Evolutionary conservation across 2,888 invertebrate genomes (phyloP).

Genomic region (Hipparchia sbordonii): DNA sequence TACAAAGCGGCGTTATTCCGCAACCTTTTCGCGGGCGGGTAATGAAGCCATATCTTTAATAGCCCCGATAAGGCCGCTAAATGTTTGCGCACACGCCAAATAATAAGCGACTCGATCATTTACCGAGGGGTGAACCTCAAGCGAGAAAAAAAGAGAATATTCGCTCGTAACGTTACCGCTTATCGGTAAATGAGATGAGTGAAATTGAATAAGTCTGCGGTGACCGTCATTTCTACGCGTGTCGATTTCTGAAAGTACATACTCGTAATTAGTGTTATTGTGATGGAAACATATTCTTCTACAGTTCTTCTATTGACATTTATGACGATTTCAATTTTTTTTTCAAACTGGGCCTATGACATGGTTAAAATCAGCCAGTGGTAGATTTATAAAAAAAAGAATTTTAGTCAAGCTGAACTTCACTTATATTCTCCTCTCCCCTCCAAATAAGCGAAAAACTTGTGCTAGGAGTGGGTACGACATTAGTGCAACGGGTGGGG

Average conservation of each 20-base stretch:
- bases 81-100: slow-evolving; percentile 82
- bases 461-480: too few species aligned
- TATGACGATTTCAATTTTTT: too few species aligned
- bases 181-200: slow-evolving; percentile 67
- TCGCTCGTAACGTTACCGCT: slow-evolving; percentile 55
- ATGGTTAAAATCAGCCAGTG: too few species aligned
- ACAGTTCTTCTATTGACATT: background rate
- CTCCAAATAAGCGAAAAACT: too few species aligned
- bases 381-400: too few species aligned
- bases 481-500: too few species aligned
- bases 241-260: slow-evolving; percentile 9
- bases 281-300: background rate
- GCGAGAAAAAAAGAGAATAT: slow-evolving; percentile 68
- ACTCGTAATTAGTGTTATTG: background rate
- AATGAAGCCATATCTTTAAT: slow-evolving; percentile 83
- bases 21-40: slow-evolving; percentile 57
- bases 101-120: slow-evolving; percentile 80
- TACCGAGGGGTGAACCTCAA: slow-evolving; percentile 66
- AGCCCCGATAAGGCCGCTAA: slow-evolving; percentile 78
- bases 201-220: slow-evolving; percentile 62
- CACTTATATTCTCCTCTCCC: too few species aligned
- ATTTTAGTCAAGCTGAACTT: too few species aligned
- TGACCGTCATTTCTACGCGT: slow-evolving; percentile 40
- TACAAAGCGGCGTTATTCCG: slow-evolving; percentile 53
- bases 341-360: background rate